Evolutionary conservation across 2,888 invertebrate genomes (phyloP).

Genomic region (Hemithea aestivaria): DNA sequence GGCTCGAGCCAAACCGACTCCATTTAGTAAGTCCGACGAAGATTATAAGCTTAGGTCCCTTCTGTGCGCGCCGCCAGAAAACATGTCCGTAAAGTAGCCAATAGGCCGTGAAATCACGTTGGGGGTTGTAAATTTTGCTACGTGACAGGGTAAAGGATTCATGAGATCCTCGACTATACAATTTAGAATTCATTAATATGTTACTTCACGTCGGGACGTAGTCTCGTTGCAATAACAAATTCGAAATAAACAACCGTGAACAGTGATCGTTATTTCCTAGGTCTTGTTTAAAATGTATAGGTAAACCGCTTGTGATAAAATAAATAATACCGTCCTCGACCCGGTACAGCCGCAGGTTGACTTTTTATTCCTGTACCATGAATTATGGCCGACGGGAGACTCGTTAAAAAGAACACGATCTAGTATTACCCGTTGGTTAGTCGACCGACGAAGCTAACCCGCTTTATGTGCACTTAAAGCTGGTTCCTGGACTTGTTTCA

Average conservation of each 20-base stretch:
- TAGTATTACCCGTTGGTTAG: conserved; percentile 58
- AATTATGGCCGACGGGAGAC: conserved; percentile 58
- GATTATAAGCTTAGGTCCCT: conserved; percentile 66
- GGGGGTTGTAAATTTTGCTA: conserved; percentile 20
- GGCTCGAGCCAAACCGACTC: conserved; percentile 68
- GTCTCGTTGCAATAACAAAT: conserved; percentile 1
- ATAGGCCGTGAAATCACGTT: conserved; percentile 26
- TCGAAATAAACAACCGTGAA: background rate
- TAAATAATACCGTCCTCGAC: conserved; percentile 32
- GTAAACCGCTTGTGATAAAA: conserved; percentile 23
- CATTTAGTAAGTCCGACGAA: conserved; percentile 56
- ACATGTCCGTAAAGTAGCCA: conserved; percentile 23
- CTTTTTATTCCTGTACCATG: conserved; percentile 59
- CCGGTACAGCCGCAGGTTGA: conserved; percentile 41
- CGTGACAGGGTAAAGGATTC: conserved; percentile 22
- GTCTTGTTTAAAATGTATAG: conserved; percentile 16
- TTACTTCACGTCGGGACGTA: conserved; percentile 1
- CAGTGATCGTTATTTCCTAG: conserved; percentile 4
- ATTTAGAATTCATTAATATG: conserved; percentile 12
- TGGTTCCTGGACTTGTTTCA: conserved; percentile 62
- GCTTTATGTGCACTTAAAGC: conserved; percentile 72
- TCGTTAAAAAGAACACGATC: conserved; percentile 70
- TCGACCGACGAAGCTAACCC: conserved; percentile 55
- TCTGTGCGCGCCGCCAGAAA: conserved; percentile 23
- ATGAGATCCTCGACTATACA: conserved; percentile 13